phyloP scores from a whole-genome alignment of 1,140 invertebrate genomes.

The Charaxes varanes region DNA sequence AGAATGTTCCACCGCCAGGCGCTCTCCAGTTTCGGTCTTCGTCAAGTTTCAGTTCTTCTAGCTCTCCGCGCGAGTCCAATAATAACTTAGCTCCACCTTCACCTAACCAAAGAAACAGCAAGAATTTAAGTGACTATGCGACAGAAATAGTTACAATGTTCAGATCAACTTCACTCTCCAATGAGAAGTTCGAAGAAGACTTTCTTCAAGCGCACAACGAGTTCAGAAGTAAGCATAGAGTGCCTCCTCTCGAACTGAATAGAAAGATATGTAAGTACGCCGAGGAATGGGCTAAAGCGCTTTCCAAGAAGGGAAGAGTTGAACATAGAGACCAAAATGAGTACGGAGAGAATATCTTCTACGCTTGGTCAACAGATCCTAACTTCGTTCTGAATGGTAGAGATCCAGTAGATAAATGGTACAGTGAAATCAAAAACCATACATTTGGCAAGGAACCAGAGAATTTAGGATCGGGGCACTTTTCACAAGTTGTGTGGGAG shows the following conservation, averaged over 20 bases:
- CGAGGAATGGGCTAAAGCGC: constrained; percentile 86
- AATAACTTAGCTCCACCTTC: constrained; percentile 37
- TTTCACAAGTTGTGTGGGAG: constrained; percentile 89
- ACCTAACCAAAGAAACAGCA: constrained; percentile 47
- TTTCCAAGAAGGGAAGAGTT: constrained; percentile 80
- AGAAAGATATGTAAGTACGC: constrained; percentile 83
- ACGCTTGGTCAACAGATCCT: constrained; percentile 82
- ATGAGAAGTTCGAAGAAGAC: constrained; percentile 74
- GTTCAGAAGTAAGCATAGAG: constrained; percentile 82
- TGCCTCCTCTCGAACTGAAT: constrained; percentile 79
- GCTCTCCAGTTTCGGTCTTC: constrained; percentile 43
- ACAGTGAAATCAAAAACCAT: constrained; percentile 76
- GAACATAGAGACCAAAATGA: constrained; percentile 84
- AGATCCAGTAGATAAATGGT: constrained; percentile 85
- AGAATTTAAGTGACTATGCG: constrained; percentile 48
- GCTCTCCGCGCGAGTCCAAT: constrained; percentile 28
- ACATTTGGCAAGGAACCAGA: constrained; percentile 79
- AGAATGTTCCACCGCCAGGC: constrained; percentile 79
- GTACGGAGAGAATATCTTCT: constrained; percentile 90
- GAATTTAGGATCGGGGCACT: constrained; percentile 81
- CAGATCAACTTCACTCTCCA: constrained; percentile 41
- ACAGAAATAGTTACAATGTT: constrained; percentile 53
- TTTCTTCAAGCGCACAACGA: constrained; percentile 86
- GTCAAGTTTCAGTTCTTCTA: constrained; percentile 20
- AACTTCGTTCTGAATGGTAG: constrained; percentile 80